Evolutionary conservation across 2,113 vertebrate genomes (phyloP).

Genomic region (Semicossyphus pulcher): DNA sequence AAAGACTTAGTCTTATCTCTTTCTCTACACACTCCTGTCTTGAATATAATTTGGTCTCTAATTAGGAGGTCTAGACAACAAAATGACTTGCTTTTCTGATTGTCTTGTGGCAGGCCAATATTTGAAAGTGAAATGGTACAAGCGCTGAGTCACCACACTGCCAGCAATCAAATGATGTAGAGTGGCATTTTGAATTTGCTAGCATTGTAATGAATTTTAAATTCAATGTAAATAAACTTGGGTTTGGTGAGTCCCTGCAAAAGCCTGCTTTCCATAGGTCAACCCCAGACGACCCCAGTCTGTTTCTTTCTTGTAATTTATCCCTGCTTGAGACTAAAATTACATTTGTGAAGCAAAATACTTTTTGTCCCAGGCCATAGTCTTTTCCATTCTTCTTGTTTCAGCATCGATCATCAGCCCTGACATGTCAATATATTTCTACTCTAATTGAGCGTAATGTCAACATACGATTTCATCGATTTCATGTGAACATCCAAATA

Average conservation of each 20-base stretch:
- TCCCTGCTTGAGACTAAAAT: neutral
- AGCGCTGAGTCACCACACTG: neutral
- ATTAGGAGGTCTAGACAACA: too few relatives aligned
- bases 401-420: too few relatives aligned
- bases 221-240: neutral
- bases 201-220: neutral
- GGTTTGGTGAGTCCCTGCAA: neutral
- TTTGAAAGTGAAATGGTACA: neutral
- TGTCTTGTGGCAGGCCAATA: neutral
- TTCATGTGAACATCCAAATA: neutral
- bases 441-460: slow-evolving; percentile 19
- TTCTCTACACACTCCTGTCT: neutral
- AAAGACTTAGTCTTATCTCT: too few relatives aligned
- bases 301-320: too few relatives aligned
- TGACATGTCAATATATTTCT: neutral
- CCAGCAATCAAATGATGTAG: neutral
- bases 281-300: too few relatives aligned
- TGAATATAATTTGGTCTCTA: neutral
- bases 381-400: neutral
- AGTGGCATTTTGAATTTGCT: neutral
- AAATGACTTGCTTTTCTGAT: too few relatives aligned
- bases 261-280: neutral
- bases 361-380: neutral
- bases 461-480: slow-evolving; percentile 18
- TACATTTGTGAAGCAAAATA: neutral